Base-by-base conservation (phyloP, 2,888 invertebrate species). In the Nasonia oneida region DNA sequence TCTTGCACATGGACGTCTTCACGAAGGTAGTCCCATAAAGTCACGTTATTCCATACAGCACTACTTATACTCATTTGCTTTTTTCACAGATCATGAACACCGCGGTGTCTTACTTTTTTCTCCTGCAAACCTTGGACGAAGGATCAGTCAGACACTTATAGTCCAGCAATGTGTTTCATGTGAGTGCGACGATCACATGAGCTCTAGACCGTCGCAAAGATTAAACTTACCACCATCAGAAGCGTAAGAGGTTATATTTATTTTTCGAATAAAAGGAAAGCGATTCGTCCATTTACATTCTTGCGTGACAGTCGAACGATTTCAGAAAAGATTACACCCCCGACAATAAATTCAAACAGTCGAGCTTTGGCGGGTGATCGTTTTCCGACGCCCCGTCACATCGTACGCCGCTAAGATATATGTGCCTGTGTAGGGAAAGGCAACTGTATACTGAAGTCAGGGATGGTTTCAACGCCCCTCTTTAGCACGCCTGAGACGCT, bases 31-130 rank as follows among this genome's bases (percentile, higher is more conserved):
- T 12, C 1, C 29, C 29, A 29, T 12, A 33, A 23, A 67, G 12
- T 33, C 23, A 33, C 6, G 10, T 67, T 29, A 4, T 67, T 67
- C 29, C 10, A 37, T 2, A 2, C 14, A 12, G 4, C 4, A 14
- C 2, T 4, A 67, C 12, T 14, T 2, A 1, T 29, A 29, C 29
- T 29, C 29, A 33, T 29, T 67, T 71, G 6, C 2, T 3, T 71
- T 39, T 15, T 37, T 71, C n/a, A 15, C 81, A 89, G 89, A 87
- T 89, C 39, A 53, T 89, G 29, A 87, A 88, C 42, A 84, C 89
- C 53, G 83, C 89, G 18, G 86, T 86, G 64, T 89, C 89, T 10
- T 88, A 89, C 76, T 89, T 89, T 82, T 89, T 88, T 42, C 83
- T 89, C 57, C 61, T 88, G 33, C 86, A 87, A 86, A 86, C 87